Conservation (phyloP, 2,797 vertebrate species). For the Notoglanidium macrostoma region DNA sequence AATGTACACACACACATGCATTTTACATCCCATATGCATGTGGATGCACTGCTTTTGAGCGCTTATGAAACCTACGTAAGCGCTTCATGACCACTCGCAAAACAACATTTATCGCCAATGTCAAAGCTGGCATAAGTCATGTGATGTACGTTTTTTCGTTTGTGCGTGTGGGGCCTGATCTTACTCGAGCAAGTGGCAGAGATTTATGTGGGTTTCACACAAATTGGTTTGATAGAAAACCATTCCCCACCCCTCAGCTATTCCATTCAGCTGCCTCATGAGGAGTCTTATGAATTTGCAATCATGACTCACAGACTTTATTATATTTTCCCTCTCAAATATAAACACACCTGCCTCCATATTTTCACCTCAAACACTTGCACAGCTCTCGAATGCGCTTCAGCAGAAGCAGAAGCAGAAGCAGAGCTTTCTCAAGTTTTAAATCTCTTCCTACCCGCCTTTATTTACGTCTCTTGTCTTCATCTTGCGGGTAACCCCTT, state of each 20-base stretch:
- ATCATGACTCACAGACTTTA: conserved; percentile 7
- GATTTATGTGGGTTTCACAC: neutral
- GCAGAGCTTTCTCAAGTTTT: neutral
- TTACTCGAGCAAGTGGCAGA: neutral
- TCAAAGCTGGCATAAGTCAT: neutral
- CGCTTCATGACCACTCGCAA: neutral
- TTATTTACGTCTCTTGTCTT: neutral
- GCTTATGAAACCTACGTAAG: neutral
- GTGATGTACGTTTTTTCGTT: neutral
- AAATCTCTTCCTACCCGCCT: neutral
- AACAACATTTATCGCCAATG: neutral
- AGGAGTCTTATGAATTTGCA: conserved; percentile 6
- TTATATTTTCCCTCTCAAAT: conserved; percentile 23
- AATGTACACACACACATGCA: no score
- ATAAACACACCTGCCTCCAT: conserved; percentile 14
- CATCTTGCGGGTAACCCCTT: neutral
- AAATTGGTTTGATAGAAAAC: neutral
- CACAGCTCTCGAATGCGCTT: neutral
- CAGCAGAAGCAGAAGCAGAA: neutral
- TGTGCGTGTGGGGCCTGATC: neutral
- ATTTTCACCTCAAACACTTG: conserved; percentile 8
- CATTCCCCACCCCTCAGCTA: neutral
- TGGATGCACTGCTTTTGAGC: no score
- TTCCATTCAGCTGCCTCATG: neutral
- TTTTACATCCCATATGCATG: no score